Evolutionary conservation across 2,797 vertebrate species (phyloP), one percentile per base, ranked within the genome.

Genomic region (Hydrolagus colliei): DNA sequence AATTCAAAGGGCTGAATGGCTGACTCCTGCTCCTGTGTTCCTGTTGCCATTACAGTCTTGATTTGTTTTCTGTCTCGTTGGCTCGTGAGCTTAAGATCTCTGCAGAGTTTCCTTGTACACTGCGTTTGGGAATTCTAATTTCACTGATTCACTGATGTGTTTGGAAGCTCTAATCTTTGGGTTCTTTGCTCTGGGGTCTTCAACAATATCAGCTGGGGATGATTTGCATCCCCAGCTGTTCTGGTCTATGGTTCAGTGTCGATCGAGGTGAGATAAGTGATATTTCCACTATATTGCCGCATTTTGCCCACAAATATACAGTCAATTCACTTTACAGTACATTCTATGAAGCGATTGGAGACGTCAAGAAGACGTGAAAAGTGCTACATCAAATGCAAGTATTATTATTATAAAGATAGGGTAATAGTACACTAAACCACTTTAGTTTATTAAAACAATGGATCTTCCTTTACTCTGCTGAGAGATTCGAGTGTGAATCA

Each of bases 111-210:
- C 68, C 61, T 59, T 61, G 61, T 1, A 27, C 9, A 84, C 71
- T 71, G 35, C 41, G 41, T 32, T 84, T 71, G 18, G 32, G 71
- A 18, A 84, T 84, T 82, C 67, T 41, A 52, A 84, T 71, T 84
- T 82, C 78, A 67, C 16, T 65, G 27, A 67, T 82, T 82, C 14
- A 35, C 35, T 82, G 41, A 52, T 52, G 2, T 52, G 41, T 52
- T 52, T 52, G 41, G 41, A 52, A 52, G 41, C 41, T 52, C 41
- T 52, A 52, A 52, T 68, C 16, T 71, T 71, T 84, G 65, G 12
- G 41, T 16, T 62, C 20, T 74, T 32, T 35, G 41, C 3, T 13
- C 4, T 35, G 4, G 16, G 27, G 27, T 12, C 7, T 4, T 32
- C 73, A n/a, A 62, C 4, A 63, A 27, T 79, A 14, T 59, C 27